Base-by-base conservation (phyloP, 2,888 invertebrate genomes). In the Caenorhabditis sp. region DNA sequence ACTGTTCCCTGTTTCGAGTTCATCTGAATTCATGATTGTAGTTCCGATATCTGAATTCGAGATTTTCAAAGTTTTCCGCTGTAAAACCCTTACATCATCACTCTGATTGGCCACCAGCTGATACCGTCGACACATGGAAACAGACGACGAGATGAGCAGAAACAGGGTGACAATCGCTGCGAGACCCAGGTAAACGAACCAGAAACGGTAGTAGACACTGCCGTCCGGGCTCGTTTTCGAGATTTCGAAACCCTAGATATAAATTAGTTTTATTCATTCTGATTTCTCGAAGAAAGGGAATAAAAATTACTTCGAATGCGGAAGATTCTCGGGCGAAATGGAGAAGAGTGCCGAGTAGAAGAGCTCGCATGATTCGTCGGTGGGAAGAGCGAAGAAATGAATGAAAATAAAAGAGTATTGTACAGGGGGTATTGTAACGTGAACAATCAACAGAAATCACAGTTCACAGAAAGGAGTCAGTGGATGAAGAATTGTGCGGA, bases 51-150 rank as follows among this genome's bases (percentile, higher is more conserved):
- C 67, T 67, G 55, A 55, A 67, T 40, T 40, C 40, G 18, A 18
- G 11, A 5, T n/a, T 24, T 32, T 32, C 20, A 20, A 8, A 40
- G 44, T 9, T n/a, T 26, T 40, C 15, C 26, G 3, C n/a, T 28
- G 20, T 13, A 9, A 47, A 62, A 28, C 3, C 3, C 56, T 20
- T 20, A 76, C 67, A 44, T 76, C 76, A 4, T 76, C 60, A 13
- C 67, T 67, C 22, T 76, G 67, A 61, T 60, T 53, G 13, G 76
- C 67, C 44, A 76, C 76, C 67, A 76, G 61, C 28, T 76, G 32
- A 26, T 76, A 76, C 0, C 76, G 51, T 4, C 61, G 47, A 26
- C 76, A 76, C 60, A 60, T 53, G 9, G 76, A 76, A 26, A 76
- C 15, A 3, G 35, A 18, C 9, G 53, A 32, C 24, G 44, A 60